A percentile compares a stretch with the other conserved stretches of the same genome.
Evolutionary conservation across 2,797 vertebrate species (phyloP).

Genomic region (Liasis olivaceus): DNA sequence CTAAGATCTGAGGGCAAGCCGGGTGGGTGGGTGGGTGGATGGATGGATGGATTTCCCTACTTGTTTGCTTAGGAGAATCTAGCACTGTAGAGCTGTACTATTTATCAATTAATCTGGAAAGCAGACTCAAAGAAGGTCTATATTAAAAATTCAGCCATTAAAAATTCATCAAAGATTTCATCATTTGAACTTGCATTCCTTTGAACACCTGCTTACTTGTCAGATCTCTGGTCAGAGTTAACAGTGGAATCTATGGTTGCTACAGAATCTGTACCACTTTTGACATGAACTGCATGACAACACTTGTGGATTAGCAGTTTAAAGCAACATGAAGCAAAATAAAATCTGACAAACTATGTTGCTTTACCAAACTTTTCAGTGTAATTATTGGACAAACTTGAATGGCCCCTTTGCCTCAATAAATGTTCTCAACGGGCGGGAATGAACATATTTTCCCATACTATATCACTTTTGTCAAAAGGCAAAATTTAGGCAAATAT

Average conservation of each 20-base stretch:
- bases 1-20: slow-evolving; percentile 69
- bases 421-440: slow-evolving; percentile 23
- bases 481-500: slow-evolving; percentile 49
- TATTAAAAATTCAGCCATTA: slow-evolving; percentile 83
- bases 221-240: slow-evolving; percentile 76
- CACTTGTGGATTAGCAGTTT: slow-evolving; percentile 36
- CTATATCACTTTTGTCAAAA: background rate
- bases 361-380: slow-evolving; percentile 41
- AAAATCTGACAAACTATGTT: slow-evolving; percentile 32
- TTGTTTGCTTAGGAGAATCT: slow-evolving; percentile 76
- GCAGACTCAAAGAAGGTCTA: slow-evolving; percentile 76
- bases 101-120: slow-evolving; percentile 83
- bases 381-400: slow-evolving; percentile 38
- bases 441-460: background rate
- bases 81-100: slow-evolving; percentile 74
- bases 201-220: slow-evolving; percentile 78
- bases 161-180: slow-evolving; percentile 83
- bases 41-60: slow-evolving; percentile 64
- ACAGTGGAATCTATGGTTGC: slow-evolving; percentile 70
- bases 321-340: background rate
- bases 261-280: slow-evolving; percentile 52
- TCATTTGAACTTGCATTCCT: slow-evolving; percentile 79
- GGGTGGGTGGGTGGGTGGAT: slow-evolving; percentile 42
- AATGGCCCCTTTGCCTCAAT: slow-evolving; percentile 32
- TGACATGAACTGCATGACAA: slow-evolving; percentile 66